Base-by-base conservation (phyloP, 1,140 invertebrate species). In the Diorhabda elongata region DNA sequence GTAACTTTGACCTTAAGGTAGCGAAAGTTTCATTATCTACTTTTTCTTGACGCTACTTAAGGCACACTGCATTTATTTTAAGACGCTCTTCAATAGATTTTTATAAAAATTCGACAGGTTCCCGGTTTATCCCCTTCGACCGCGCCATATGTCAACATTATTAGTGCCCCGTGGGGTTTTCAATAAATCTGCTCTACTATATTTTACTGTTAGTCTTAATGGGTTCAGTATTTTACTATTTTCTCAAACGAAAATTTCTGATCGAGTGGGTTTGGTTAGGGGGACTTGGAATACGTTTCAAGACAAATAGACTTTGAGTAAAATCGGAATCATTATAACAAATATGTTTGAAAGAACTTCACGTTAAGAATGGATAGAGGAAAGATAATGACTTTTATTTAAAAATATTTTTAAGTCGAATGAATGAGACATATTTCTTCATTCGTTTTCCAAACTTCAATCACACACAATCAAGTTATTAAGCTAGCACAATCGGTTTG, bases 111-210 rank as follows among this genome's bases (percentile, higher is more conserved):
- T 56, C 71, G 70, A 72, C 71, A 67, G 71, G 47, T 52, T n/a
- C 47, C 6, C 68, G 71, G 71, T 63, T 69, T 72, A 69, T 58
- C 64, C 47, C 26, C 47, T 52, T 52, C 47, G 47, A 52, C 65
- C 68, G 69, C 71, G 69, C 69, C 71, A 73, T 73, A 73, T 73
- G 71, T 73, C 71, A 73, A 66, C 71, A 73, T 73, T 73, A 73
- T 73, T 69, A 73, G 71, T 70, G 69, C 71, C 64, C 67, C 68
- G 64, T 58, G 71, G 69, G 71, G 67, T 70, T 73, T 73, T 73
- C 71, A 65, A 73, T 73, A 73, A 73, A 73, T 73, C 71, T 73
- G 60, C 62, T 68, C 71, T 52, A 68, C 71, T 70, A 73, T 73
- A 73, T 70, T 73, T 73, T 73, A 73, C 71, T 70, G 68, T 70